These are phyloP conservation scores for Mantis religiosa DNA, from an alignment of 2,888 invertebrate genomes.

Conservation along the genomic window DNA sequence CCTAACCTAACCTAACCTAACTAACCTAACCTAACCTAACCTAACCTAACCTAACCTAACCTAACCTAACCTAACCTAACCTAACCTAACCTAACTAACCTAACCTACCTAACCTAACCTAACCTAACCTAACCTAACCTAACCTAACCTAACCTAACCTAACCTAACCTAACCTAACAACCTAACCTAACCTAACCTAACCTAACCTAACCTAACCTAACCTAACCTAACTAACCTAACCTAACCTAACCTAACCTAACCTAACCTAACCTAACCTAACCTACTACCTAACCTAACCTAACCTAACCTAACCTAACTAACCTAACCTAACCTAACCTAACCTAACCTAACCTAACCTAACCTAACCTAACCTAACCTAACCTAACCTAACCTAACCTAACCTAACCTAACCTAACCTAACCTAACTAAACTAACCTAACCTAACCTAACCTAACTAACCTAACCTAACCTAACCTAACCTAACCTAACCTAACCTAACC, in stretches of 20 bases:
- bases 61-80: constrained; percentile 19
- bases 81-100: background rate
- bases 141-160: constrained; percentile 19
- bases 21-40: constrained; percentile 14
- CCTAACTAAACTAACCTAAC: constrained; percentile 33
- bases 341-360: background rate
- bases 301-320: constrained; percentile 1
- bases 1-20: constrained; percentile 25
- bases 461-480: background rate
- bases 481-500: too few species aligned
- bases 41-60: constrained; percentile 19
- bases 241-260: constrained; percentile 6
- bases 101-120: too few species aligned
- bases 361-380: constrained; percentile 18
- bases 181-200: constrained; percentile 24
- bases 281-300: too few species aligned
- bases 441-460: constrained; percentile 5
- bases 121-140: background rate
- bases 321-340: constrained; percentile 32
- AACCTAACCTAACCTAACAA: constrained; percentile 16
- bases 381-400: constrained; percentile 7
- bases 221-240: constrained; percentile 17
- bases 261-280: background rate
- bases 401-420: constrained; percentile 2
- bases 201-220: constrained; percentile 22